Conservation (phyloP, 2,888 invertebrate species). For the Sarcophaga caerulescens region DNA sequence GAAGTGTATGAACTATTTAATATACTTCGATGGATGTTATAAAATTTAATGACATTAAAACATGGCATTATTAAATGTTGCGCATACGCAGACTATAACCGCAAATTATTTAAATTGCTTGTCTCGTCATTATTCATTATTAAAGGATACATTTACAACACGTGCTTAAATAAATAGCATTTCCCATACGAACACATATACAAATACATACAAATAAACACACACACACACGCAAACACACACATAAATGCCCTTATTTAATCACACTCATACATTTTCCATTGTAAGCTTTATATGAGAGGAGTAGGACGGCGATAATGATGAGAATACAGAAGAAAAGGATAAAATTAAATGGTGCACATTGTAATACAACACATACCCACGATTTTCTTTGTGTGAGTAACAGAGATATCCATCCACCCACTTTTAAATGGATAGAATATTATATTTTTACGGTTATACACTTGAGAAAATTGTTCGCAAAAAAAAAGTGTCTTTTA, state of each 20-base stretch:
- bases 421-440: too few relatives aligned
- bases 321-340: slow-evolving; percentile 47
- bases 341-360: slow-evolving; percentile 68
- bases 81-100: slow-evolving; percentile 79
- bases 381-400: not conserved
- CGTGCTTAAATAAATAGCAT: slow-evolving; percentile 64
- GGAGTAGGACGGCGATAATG: not conserved
- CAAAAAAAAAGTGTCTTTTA: not conserved
- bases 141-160: slow-evolving; percentile 74
- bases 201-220: slow-evolving; percentile 20
- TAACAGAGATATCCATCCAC: too few relatives aligned
- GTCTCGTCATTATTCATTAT: slow-evolving; percentile 80
- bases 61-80: slow-evolving; percentile 76
- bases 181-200: slow-evolving; percentile 32
- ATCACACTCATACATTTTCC: not conserved
- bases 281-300: slow-evolving; percentile 47
- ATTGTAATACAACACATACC: slow-evolving; percentile 68
- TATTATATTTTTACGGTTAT: too few relatives aligned
- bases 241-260: not conserved
- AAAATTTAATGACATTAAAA: slow-evolving; percentile 55
- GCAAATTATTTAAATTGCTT: slow-evolving; percentile 80
- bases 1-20: slow-evolving; percentile 4
- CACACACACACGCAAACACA: not conserved
- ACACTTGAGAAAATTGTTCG: too few relatives aligned
- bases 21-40: not conserved